Conservation (phyloP, 2,113 vertebrate genomes). For the Pionites leucogaster region DNA sequence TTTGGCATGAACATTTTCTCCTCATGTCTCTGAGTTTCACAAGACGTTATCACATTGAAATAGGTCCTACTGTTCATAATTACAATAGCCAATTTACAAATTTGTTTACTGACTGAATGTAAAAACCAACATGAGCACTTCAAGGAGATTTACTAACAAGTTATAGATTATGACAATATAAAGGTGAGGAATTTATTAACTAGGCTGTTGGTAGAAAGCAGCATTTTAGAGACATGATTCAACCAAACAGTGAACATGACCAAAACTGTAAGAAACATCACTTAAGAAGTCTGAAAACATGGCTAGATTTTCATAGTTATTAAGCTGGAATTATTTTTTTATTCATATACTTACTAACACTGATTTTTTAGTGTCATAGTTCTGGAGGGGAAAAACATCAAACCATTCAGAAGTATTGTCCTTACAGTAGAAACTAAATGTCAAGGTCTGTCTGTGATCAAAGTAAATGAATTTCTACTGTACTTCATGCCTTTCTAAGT, state of each 20-base stretch:
- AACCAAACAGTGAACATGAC: not conserved
- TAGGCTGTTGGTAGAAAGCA: not conserved
- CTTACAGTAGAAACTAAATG: constrained; percentile 25
- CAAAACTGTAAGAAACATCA: not conserved
- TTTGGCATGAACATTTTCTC: not conserved
- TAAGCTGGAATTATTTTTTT: not conserved
- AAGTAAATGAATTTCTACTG: constrained; percentile 9
- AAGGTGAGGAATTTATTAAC: not conserved
- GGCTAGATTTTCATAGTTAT: not conserved
- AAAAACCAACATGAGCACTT: not conserved
- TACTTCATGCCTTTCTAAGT: constrained; percentile 1
- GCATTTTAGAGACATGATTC: not conserved
- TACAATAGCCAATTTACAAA: not conserved
- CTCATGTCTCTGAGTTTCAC: not conserved
- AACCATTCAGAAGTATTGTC: not conserved
- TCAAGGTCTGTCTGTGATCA: constrained; percentile 2
- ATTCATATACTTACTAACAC: not conserved
- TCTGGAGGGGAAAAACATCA: not conserved
- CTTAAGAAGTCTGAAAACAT: not conserved
- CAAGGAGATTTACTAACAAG: not conserved
- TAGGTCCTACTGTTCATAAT: not conserved
- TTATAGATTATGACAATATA: not conserved
- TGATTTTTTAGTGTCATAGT: not conserved
- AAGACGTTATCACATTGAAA: not conserved
- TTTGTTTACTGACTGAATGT: not conserved